Evolutionary conservation across 2,113 vertebrate genomes (phyloP), one percentile per base, ranked within the genome.

Genomic region (Ophiodon elongatus): DNA sequence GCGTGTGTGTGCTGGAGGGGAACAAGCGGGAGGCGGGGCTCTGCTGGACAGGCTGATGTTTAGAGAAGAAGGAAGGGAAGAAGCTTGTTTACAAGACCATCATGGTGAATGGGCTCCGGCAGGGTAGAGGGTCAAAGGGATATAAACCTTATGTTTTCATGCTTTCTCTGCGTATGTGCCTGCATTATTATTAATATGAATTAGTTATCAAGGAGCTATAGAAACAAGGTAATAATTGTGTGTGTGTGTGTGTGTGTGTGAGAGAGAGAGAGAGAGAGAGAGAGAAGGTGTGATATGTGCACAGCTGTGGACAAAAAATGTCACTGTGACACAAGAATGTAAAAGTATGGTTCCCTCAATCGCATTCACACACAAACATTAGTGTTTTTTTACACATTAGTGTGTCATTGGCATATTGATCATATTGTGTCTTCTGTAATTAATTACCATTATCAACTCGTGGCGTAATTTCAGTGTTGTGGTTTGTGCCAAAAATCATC

Each of bases 41-140:
- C 15, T 62, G 60, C 77, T 59, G 88, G 67, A 80, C 79, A 80
- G 76, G 39, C 87, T 91, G 71, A 88, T 94, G 92, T 92, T 94
- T 93, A 74, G 71, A 93, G 75, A 80, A 79, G 78, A 75, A 80
- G 70, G 75, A 85, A 69, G 29, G 83, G 77, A 79, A 75, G 73
- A 56, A 66, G 54, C 62, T 82, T 91, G 89, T 90, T 90, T 91
- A 89, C 79, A 78, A 3, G 68, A 84, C 66, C 86, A 56, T 84
- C 39, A 47, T 60, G 68, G 76, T 75, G 79, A 88, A 85, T 79
- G 87, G 82, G 35, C 10, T 79, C 52, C 69, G 50, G 80, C 72
- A 41, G 39, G 59, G 75, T 67, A 70, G 37, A 71, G 79, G 87
- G 84, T 88, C 85, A 80, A 73, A 75, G 70, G 74, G 85, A 89